Evolutionary conservation across 1,140 invertebrate species (phyloP), one percentile per base, ranked within the genome.

Genomic region (Ctenoplectra terminalis): DNA sequence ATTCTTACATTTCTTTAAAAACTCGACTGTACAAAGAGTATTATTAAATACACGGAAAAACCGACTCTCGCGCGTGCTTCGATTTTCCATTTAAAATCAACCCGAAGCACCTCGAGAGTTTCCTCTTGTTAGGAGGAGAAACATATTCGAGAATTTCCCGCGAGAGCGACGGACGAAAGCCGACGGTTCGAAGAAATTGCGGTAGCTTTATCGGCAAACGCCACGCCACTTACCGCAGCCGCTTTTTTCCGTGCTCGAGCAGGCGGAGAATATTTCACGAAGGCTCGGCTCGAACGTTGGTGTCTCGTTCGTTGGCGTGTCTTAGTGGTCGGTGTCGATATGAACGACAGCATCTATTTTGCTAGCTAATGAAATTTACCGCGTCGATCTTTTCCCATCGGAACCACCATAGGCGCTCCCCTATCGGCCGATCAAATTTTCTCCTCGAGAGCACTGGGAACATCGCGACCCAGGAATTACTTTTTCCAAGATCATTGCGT

Each of bases 151-250:
- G 46, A 50, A 56, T 56, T 71, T 26, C 7, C 48, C 31, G 23
- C 29, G 29, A 70, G 48, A 23, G 29, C 9, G 29, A 17, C 1
- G 9, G 26, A 67, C 37, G 43, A 31, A 26, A 67, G 26, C 26
- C 17, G 64, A 48, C n/a, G 31, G 37, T 2, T 31, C 56, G 46
- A 58, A 20, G 50, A 48, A 78, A 70, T 50, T 31, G 43, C 56
- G n/a, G 66, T 60, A 60, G 23, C 64, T 77, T 77, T 77, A 77
- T 77, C 75, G 75, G 50, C 75, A 52, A 58, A 17, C 8, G 5
- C 40, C 52, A 17, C 29, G 48, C 46, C 56, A 73, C 54, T 79
- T 60, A 31, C 31, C 31, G 31, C 31, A 13, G 31, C n/a, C 43
- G 31, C 34, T 56, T 79, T 72, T 78, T 63, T 54, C 26, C 31